Evolutionary conservation across 2,888 invertebrate genomes (phyloP).

Genomic region (Lochmaea crataegi): DNA sequence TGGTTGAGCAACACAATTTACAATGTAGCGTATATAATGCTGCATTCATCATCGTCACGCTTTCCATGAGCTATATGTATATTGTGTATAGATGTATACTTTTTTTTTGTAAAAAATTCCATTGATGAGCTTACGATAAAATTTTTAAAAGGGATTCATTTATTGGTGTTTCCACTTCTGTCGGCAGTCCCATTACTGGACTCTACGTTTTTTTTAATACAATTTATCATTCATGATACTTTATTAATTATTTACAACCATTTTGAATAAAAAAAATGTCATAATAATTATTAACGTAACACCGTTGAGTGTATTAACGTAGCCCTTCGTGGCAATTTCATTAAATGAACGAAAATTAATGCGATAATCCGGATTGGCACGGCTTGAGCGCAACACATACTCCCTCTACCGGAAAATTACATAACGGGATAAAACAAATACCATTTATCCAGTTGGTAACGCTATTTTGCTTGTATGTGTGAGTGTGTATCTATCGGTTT

Average conservation of each 20-base stretch:
- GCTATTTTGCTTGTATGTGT: slow-evolving; percentile 5
- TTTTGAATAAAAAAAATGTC: not conserved
- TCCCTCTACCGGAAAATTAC: slow-evolving; percentile 11
- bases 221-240: too few relatives aligned
- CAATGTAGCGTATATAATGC: too few relatives aligned
- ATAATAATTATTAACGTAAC: not conserved
- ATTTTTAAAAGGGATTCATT: too few relatives aligned
- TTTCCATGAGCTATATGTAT: too few relatives aligned
- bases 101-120: too few relatives aligned
- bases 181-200: too few relatives aligned
- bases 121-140: too few relatives aligned
- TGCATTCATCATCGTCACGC: too few relatives aligned
- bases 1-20: too few relatives aligned
- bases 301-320: not conserved
- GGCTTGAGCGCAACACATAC: slow-evolving; percentile 5
- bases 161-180: too few relatives aligned
- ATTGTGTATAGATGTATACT: too few relatives aligned
- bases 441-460: not conserved
- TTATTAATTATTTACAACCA: not conserved
- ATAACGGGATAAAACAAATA: slow-evolving; percentile 8
- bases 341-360: slow-evolving; percentile 6
- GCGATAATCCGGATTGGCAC: slow-evolving; percentile 5
- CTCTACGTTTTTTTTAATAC: too few relatives aligned
- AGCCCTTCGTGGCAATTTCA: not conserved
- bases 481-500: slow-evolving; percentile 9